These are phyloP conservation scores for Planococcus citri DNA, from an alignment of 1,140 invertebrate genomes.

Conservation along the genomic window DNA sequence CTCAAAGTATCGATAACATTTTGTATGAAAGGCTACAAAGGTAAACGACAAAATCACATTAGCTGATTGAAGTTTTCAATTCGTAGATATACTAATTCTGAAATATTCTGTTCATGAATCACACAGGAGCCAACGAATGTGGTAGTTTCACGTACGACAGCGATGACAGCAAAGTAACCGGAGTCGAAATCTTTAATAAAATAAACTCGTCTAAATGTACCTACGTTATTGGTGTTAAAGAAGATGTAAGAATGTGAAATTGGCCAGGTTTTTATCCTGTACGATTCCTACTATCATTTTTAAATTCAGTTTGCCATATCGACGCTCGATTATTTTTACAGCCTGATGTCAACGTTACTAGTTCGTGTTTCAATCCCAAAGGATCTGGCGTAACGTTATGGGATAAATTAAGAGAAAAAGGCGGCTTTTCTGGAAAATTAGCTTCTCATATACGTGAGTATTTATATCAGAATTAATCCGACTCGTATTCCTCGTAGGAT, in stretches of 20 bases:
- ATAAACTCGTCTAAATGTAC: neutral
- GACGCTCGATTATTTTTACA: neutral
- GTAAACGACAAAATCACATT: too few species aligned
- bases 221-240: slow-evolving; percentile 5
- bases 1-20: slow-evolving; percentile 71
- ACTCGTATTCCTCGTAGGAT: too few species aligned
- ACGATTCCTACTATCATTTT: too few species aligned
- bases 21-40: slow-evolving; percentile 77
- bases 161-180: neutral
- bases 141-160: slow-evolving; percentile 26
- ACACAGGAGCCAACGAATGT: slow-evolving; percentile 28
- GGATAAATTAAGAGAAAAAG: neutral
- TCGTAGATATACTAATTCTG: too few species aligned
- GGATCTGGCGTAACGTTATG: neutral
- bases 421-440: neutral
- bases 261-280: too few species aligned
- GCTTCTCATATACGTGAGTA: neutral
- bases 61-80: too few species aligned
- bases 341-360: neutral
- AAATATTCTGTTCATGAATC: too few species aligned
- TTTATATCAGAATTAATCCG: too few species aligned
- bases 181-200: slow-evolving; percentile 10
- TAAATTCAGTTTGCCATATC: neutral
- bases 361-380: slow-evolving; percentile 1
- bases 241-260: neutral